Evolutionary conservation across 2,888 invertebrate genomes (phyloP).

Genomic region (Palloptera scutellata): DNA sequence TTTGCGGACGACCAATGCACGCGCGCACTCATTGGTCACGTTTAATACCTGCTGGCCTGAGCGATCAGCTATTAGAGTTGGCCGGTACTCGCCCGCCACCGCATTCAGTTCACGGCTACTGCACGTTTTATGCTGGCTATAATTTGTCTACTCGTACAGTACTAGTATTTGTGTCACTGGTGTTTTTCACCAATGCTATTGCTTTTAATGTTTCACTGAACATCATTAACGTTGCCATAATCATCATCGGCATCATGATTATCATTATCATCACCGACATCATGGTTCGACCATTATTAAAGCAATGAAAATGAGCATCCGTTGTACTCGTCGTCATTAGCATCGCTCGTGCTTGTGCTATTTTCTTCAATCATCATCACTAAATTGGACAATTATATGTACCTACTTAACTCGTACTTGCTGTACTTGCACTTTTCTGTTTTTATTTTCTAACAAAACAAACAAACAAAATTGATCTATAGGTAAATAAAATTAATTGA

Average conservation of each 20-base stretch:
- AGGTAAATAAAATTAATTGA: no score
- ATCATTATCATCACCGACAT: slow-evolving; percentile 23
- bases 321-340: neutral
- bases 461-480: no score
- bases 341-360: neutral
- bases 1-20: neutral
- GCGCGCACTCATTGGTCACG: slow-evolving; percentile 20
- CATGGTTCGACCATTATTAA: neutral
- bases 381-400: slow-evolving; percentile 23
- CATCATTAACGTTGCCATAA: slow-evolving; percentile 7
- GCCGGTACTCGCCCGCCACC: slow-evolving; percentile 10
- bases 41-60: slow-evolving; percentile 12
- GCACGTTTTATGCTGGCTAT: neutral
- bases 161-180: neutral
- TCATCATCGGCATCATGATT: neutral
- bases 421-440: no score
- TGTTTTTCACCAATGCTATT: slow-evolving; percentile 3
- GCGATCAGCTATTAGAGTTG: neutral
- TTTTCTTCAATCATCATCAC: slow-evolving; percentile 12
- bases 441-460: no score
- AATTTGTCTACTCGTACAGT: neutral
- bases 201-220: slow-evolving; percentile 29
- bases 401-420: no score
- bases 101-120: slow-evolving; percentile 25
- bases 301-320: neutral